Base-by-base conservation (phyloP, 2,888 invertebrate species). In the Plebejus argus region DNA sequence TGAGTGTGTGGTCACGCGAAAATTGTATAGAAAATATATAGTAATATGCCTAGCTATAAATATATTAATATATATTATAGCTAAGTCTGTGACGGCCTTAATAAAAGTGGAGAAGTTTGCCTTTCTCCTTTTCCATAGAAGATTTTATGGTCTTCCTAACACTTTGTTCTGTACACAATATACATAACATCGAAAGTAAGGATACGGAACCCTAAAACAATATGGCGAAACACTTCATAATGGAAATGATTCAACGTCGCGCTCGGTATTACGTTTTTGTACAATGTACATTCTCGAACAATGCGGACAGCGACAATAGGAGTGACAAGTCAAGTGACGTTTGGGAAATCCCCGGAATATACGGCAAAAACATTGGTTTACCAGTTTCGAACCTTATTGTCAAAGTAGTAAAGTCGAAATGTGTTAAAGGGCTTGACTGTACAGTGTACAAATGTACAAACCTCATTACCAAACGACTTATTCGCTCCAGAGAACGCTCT, bases 321-420 rank as follows among this genome's bases (percentile, higher is more conserved):
- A 66, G 66, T 15, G 66, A 66, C 28, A 66, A 66, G 66, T 66
- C 66, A 66, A 33, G 66, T 23, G 61, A 6, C 66, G 66, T 28
- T 66, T 66, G 66, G 28, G 28, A 33, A 66, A 66, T 33, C 18
- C 66, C 28, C 28, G 18, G 18, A 66, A 66, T 28, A 28, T 66
- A 66, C 66, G 6, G 66, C 3, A 6, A 66, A 5, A 5, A 15
- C 28, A 66, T 28, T 18, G 15, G 6, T 66, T 66, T 66, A 66
- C 15, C 18, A 5, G 20, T 6, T 66, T 33, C 28, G 15, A 28
- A 66, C 28, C 1, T 5, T 28, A 66, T 66, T 28, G 23, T 6
- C 0, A 15, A 3, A 33, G 66, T 33, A 18, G 1, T 66, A 33
- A 28, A 18, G 61, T 58, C 23, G 61, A 15, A 66, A 66, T 33